phyloP scores from a whole-genome alignment of 2,113 vertebrate species.

The Anoplopoma fimbria region DNA sequence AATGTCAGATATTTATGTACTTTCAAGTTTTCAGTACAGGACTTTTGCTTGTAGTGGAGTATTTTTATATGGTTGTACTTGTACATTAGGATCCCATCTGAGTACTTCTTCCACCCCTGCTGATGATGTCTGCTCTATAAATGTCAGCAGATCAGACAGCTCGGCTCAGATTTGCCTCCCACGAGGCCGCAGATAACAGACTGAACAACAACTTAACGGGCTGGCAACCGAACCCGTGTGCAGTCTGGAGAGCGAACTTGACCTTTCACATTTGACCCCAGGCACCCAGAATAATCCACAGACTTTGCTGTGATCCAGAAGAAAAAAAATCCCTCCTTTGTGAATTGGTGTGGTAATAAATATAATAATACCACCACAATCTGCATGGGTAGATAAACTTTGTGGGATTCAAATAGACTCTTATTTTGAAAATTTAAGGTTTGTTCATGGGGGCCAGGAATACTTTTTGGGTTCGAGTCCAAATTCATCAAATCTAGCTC shows the following conservation, averaged over 20 bases:
- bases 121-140: constrained; percentile 22
- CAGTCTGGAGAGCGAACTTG: neutral
- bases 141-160: constrained; percentile 48
- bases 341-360: neutral
- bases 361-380: neutral
- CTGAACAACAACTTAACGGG: constrained; percentile 11
- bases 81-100: neutral
- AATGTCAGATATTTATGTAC: neutral
- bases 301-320: neutral
- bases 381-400: neutral
- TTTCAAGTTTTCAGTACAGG: neutral
- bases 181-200: constrained; percentile 25
- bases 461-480: neutral
- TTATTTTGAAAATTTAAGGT: neutral
- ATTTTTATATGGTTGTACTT: neutral
- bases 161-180: constrained; percentile 27
- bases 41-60: neutral
- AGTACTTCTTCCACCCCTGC: neutral
- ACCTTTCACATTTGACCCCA: constrained; percentile 20
- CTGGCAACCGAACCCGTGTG: neutral
- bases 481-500: neutral
- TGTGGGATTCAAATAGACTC: neutral
- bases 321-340: neutral
- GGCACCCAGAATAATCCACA: neutral
- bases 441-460: neutral